These are phyloP conservation scores for Leucozona laternaria DNA, from an alignment of 2,888 invertebrate species.

Conservation along the genomic window DNA sequence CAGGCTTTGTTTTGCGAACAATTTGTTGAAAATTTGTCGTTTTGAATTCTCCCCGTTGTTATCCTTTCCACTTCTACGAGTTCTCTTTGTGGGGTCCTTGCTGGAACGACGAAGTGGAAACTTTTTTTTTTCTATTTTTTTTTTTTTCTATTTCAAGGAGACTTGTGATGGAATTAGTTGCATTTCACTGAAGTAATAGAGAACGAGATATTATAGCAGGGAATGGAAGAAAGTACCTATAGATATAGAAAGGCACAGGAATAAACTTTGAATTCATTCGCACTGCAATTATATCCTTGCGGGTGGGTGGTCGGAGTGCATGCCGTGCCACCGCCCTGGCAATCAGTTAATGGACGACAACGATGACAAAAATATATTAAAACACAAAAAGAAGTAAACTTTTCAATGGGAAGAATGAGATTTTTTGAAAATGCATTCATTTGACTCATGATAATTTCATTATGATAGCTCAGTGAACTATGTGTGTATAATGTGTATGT, in stretches of 20 bases:
- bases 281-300: constrained; percentile 69
- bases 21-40: constrained; percentile 66
- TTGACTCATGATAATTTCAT: constrained; percentile 70
- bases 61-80: constrained; percentile 58
- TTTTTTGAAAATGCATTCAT: constrained; percentile 65
- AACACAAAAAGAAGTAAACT: background rate
- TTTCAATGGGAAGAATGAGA: constrained; percentile 25
- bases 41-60: constrained; percentile 48
- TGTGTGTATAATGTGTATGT: constrained; percentile 14
- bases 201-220: constrained; percentile 1
- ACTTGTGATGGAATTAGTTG: constrained; percentile 68
- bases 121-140: constrained; percentile 30
- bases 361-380: constrained; percentile 26
- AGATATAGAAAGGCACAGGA: background rate
- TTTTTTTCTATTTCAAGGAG: constrained; percentile 48
- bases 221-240: background rate
- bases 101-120: constrained; percentile 66
- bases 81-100: constrained; percentile 51
- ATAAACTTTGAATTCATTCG: constrained; percentile 71
- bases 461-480: constrained; percentile 76
- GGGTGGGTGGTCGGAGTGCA: background rate
- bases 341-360: constrained; percentile 74
- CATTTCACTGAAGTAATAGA: constrained; percentile 67
- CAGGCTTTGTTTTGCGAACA: constrained; percentile 63
- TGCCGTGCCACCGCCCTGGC: too few relatives aligned